A percentile compares a stretch with the other conserved stretches of the same genome.
These are phyloP conservation scores for Phalangium opilio DNA, from an alignment of 2,888 invertebrate species.

Conservation along the genomic window DNA sequence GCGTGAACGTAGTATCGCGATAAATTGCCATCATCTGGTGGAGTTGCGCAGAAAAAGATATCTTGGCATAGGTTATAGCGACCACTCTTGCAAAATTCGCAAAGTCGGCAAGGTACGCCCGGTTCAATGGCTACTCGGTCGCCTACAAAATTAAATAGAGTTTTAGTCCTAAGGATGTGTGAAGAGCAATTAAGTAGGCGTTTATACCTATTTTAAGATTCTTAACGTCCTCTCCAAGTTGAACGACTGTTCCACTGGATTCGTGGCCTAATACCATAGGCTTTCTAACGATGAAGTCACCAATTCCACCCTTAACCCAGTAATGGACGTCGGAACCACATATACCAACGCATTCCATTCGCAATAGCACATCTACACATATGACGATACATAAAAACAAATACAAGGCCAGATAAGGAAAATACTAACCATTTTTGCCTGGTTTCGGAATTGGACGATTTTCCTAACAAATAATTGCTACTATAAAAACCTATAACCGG, in stretches of 20 bases:
- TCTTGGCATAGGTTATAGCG: conserved; percentile 79
- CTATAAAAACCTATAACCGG: neutral
- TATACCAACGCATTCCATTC: conserved; percentile 54
- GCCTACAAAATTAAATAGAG: conserved; percentile 37
- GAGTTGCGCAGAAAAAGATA: conserved; percentile 85
- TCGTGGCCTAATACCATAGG: conserved; percentile 96
- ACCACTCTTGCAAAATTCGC: conserved; percentile 71
- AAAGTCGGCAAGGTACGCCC: conserved; percentile 70
- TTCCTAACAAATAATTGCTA: conserved; percentile 1
- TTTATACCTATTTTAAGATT: conserved; percentile 39
- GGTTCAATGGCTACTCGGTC: conserved; percentile 92
- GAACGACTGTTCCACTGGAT: conserved; percentile 42
- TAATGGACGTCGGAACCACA: conserved; percentile 92
- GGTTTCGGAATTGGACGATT: conserved; percentile 9
- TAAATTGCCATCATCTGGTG: conserved; percentile 79
- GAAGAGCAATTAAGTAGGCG: neutral
- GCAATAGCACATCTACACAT: conserved; percentile 15
- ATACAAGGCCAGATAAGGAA: neutral
- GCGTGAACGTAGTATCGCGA: conserved; percentile 74
- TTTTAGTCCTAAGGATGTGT: neutral
- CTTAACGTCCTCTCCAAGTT: conserved; percentile 47
- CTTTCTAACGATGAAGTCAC: conserved; percentile 62
- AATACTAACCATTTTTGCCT: conserved; percentile 9
- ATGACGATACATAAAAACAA: neutral
- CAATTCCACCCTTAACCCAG: conserved; percentile 65